Evolutionary conservation across 2,113 vertebrate genomes (phyloP), one percentile per base, ranked within the genome.

Genomic region (Cacatua alba): DNA sequence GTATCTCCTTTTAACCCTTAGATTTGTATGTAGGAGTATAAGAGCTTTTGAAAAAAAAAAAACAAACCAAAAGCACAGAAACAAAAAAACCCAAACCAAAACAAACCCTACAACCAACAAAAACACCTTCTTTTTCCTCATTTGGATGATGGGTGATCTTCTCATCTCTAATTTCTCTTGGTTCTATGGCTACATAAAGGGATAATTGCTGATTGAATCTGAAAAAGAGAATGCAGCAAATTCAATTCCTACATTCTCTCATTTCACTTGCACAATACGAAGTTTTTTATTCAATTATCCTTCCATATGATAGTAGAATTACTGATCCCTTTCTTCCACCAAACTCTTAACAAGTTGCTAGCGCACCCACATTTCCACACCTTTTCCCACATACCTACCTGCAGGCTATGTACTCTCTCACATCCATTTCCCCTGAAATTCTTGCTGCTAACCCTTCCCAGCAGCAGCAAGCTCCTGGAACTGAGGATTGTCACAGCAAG

Each of bases 121-220:
- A 39, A 4, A 11, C 5, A 60, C 51, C 75, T 76, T 77, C 19
- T 7, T 57, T 86, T 92, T 92, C 28, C 35, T 80, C 37, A 49
- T 90, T 74, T 59, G 51, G 17, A n/a, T 90, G 43, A 85, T 62
- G 35, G 13, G 70, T 92, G 23, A 84, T 86, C 33, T 37, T 84
- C 49, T 94, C 23, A 70, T 78, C 53, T 86, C 41, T 92, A 25
- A 31, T 86, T 80, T 83, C 24, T 81, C 37, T 75, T 77, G 43
- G 17, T 92, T 84, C 72, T 95, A 4, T 84, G 69, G 39, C 48
- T 82, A 57, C 35, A 55, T 83, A 70, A 88, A 74, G 24, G 41
- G 28, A 31, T 81, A 96, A 90, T 39, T 90, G 64, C 51, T 90
- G 80, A 78, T 48, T 90, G 48, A 90, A 88, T 92, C 71, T 81